Conservation (phyloP, 1,140 invertebrate genomes). For the Zaprionus capensis region DNA sequence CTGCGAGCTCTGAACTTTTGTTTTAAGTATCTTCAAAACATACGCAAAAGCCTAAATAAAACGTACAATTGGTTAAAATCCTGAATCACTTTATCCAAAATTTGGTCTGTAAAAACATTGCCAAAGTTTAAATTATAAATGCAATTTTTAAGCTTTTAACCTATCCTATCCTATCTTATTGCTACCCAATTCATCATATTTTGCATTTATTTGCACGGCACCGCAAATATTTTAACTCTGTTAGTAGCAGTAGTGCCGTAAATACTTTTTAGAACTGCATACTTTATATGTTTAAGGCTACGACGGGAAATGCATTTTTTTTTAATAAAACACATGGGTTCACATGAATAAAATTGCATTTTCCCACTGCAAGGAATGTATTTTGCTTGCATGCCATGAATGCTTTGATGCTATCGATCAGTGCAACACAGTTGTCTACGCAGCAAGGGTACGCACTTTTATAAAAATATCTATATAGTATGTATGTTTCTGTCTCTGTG, state of each 20-base stretch:
- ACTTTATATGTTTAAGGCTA: slow-evolving; percentile 31
- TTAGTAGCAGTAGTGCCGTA: slow-evolving; percentile 35
- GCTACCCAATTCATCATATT: slow-evolving; percentile 43
- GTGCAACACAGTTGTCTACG: slow-evolving; percentile 20
- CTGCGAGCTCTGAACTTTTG: not conserved
- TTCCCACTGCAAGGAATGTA: slow-evolving; percentile 52
- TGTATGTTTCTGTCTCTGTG: no score
- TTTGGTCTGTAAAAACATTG: not conserved
- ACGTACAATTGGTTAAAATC: no score
- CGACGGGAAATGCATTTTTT: slow-evolving; percentile 6
- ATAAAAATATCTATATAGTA: not conserved
- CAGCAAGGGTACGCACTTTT: slow-evolving; percentile 19
- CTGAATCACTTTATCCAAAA: no score
- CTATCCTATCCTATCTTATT: not conserved
- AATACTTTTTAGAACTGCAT: slow-evolving; percentile 56
- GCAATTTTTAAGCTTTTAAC: slow-evolving; percentile 13
- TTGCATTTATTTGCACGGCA: slow-evolving; percentile 55
- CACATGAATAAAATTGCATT: slow-evolving; percentile 59
- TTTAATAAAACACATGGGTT: slow-evolving; percentile 66
- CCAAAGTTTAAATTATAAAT: slow-evolving; percentile 51
- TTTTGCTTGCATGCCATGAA: slow-evolving; percentile 54
- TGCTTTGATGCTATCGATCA: slow-evolving; percentile 63
- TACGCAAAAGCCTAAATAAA: not conserved
- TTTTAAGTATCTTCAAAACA: not conserved
- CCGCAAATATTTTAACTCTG: slow-evolving; percentile 52